These are phyloP conservation scores for Psittacula derbiana DNA, from an alignment of 2,797 vertebrate genomes.

Conservation along the genomic window DNA sequence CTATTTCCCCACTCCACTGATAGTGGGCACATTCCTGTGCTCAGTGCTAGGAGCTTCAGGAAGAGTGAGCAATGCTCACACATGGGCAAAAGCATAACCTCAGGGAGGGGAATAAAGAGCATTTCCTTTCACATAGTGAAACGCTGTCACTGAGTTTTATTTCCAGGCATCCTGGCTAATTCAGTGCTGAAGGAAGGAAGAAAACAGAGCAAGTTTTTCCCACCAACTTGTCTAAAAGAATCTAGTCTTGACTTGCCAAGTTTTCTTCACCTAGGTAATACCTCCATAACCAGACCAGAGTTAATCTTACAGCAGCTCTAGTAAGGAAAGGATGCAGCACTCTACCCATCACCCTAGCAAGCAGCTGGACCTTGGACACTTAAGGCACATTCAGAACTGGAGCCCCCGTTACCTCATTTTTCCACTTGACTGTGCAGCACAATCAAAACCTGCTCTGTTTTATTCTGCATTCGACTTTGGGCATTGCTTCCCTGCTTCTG, in stretches of 20 bases:
- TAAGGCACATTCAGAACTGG: background rate
- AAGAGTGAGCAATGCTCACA: background rate
- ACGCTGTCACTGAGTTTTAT: conserved; percentile 1
- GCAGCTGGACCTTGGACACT: background rate
- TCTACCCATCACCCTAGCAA: background rate
- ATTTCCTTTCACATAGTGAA: background rate
- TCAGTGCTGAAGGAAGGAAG: background rate
- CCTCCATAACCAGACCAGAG: background rate
- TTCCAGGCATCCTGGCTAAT: background rate
- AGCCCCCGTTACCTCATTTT: background rate
- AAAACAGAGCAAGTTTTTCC: background rate
- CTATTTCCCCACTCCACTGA: background rate
- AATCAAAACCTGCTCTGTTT: background rate
- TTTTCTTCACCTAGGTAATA: background rate
- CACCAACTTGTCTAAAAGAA: background rate
- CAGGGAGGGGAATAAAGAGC: background rate
- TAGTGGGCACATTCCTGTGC: background rate
- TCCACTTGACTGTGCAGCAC: background rate
- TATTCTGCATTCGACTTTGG: conserved; percentile 20
- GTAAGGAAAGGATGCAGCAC: background rate
- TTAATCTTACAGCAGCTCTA: background rate
- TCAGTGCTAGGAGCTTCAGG: background rate
- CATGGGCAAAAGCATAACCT: background rate
- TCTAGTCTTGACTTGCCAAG: background rate
- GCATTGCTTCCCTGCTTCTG: background rate